Evolutionary conservation across 2,888 invertebrate species (phyloP), one percentile per base, ranked within the genome.

Genomic region (Theodoxus fluviatilis): DNA sequence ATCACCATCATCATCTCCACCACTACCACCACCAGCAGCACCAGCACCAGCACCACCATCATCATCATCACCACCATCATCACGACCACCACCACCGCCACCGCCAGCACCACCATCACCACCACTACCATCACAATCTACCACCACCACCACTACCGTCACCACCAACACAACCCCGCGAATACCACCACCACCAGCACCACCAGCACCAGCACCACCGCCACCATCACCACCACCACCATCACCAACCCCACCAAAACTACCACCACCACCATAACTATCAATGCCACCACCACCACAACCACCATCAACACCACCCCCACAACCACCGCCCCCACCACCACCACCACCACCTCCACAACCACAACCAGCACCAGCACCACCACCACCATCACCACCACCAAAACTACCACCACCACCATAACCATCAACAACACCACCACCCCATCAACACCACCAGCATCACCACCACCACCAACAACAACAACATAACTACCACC

Each of bases 81-180:
- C 43, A 43, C 15, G 9, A 43, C 43, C 43, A 43, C 43, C 43
- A 43, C 43, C 43, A 43, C 43, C 43, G 15, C 15, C 43, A 43
- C 15, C 43, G 15, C 15, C 43, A 43, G 9, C 70, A 70, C 70
- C 65, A 69, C 69, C 64, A 65, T 38, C 43, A 43, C 43, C 43
- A 43, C 43, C 43, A 43, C 43, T 15, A 43, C 43, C 43, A 15
- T 43, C 43, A 43, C 57, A 65, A 70, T 66, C n/a, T n/a, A 63
- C n/a, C 31, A 63, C 12, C 31, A 38, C 37, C 31, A 31, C n/a
- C n/a, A n/a, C n/a, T n/a, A n/a, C n/a, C n/a, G n/a, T n/a, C n/a
- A n/a, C n/a, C n/a, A n/a, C n/a, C n/a, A n/a, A n/a, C n/a, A n/a
- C n/a, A n/a, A n/a, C n/a, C n/a, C n/a, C n/a, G n/a, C n/a, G n/a